A percentile compares a stretch with the other conserved stretches of the same genome.
Evolutionary conservation across 2,888 invertebrate genomes (phyloP).

Genomic region (Nymphalis polychloros): DNA sequence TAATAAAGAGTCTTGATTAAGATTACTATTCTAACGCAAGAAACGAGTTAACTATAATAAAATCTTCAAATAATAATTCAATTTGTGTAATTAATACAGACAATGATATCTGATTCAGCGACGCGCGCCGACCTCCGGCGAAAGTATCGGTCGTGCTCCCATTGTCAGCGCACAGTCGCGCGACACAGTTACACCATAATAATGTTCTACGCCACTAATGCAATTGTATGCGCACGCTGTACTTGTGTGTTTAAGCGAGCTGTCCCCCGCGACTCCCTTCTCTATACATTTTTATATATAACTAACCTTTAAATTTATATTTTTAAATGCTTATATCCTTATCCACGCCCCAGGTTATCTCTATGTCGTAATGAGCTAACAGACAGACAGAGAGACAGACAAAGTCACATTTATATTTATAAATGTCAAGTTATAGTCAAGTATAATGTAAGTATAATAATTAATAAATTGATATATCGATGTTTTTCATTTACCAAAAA

Average conservation of each 20-base stretch:
- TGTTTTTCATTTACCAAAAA: neutral
- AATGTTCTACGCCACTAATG: constrained; percentile 21
- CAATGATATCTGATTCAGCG: constrained; percentile 9
- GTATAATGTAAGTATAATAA: neutral
- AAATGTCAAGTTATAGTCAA: too few relatives aligned
- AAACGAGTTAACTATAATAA: too few relatives aligned
- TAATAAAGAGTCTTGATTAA: too few relatives aligned
- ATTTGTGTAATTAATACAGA: constrained; percentile 2
- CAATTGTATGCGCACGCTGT: neutral
- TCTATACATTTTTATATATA: too few relatives aligned
- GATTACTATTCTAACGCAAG: too few relatives aligned
- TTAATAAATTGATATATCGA: neutral
- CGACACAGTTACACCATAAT: constrained; percentile 22
- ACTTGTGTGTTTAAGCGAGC: neutral
- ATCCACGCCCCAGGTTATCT: too few relatives aligned
- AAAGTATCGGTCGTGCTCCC: constrained; percentile 62
- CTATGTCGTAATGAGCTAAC: too few relatives aligned
- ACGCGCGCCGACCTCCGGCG: constrained; percentile 41
- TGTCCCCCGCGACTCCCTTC: neutral
- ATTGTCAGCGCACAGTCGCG: constrained; percentile 40
- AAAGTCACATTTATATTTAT: too few relatives aligned
- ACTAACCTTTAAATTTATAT: too few relatives aligned
- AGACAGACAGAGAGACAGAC: too few relatives aligned
- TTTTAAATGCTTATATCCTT: too few relatives aligned
- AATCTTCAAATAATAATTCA: neutral